Evolutionary conservation across 2,888 invertebrate genomes (phyloP), one percentile per base, ranked within the genome.

Genomic region (Campaea margaritaria): DNA sequence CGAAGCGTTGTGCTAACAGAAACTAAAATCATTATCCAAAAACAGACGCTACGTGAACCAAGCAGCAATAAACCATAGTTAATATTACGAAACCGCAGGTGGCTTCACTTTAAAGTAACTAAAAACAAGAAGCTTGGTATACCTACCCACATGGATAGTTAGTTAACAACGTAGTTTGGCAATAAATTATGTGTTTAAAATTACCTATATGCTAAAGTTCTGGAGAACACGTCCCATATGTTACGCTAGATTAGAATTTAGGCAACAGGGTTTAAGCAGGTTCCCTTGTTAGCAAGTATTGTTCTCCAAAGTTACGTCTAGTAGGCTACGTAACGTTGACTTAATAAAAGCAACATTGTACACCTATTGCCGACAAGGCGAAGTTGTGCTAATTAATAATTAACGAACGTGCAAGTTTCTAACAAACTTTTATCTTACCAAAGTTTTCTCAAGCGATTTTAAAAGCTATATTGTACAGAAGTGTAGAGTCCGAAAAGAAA

Each of bases 191-290:
- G 36, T 36, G 41, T 53, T 3, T 21, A 21, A 21, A 21, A 21
- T 49, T 64, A 53, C 45, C 15, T 59, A 11, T 60, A 11, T 57
- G 39, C 53, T 44, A 21, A 65, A 65, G 50, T 62, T 56, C 34
- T 15, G 34, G 41, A 15, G 14, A 48, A 21, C 54, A 41, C 47
- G 48, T 58, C 41, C 36, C 50, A 13, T 46, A 41, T 50, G 46
- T 50, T n/a, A 42, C n/a, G 14, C 38, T 36, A 48, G 36, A 45
- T 57, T 48, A 58, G 45, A 56, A 57, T 57, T 28, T 36, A 36
- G 57, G 53, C 53, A 46, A 48, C 50, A 43, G 38, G 49, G 46
- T 42, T 48, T 47, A 14, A 14, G 21, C 27, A 12, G 13, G 47
- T 46, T 39, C 27, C 45, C 39, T 28, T 13, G 46, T 39, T 52